These are phyloP conservation scores for Hemibagrus wyckioides DNA, from an alignment of 2,113 vertebrate genomes.

Conservation along the genomic window DNA sequence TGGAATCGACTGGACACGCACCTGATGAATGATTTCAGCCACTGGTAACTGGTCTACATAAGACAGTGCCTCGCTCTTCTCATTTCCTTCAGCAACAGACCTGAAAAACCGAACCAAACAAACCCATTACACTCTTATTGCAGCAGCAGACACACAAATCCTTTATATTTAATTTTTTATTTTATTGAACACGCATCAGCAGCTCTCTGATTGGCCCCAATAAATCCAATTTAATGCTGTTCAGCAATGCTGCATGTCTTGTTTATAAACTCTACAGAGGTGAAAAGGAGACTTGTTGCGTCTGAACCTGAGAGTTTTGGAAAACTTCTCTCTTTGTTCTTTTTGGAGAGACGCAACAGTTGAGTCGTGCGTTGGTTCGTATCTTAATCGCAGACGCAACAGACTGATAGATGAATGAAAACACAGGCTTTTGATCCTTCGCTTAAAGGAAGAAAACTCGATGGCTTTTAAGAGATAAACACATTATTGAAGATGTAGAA, in stretches of 20 bases:
- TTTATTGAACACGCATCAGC: neutral
- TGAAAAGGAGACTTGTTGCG: neutral
- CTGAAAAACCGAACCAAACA: constrained; percentile 59
- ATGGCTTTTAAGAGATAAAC: too few species aligned
- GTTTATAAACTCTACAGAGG: neutral
- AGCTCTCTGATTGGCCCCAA: neutral
- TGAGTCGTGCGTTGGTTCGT: too few species aligned
- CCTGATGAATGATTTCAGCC: constrained; percentile 96
- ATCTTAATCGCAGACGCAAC: neutral
- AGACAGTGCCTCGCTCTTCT: constrained; percentile 68
- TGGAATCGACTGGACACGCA: too few species aligned
- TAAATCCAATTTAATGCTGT: neutral
- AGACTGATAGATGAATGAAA: neutral
- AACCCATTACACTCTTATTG: neutral
- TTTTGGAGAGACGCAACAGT: neutral
- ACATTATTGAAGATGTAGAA: too few species aligned
- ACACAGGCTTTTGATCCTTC: neutral
- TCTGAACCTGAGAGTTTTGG: neutral
- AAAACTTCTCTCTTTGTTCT: neutral
- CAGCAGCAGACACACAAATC: neutral
- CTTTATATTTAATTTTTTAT: neutral
- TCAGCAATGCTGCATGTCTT: neutral
- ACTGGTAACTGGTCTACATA: constrained; percentile 95
- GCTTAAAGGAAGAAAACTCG: neutral
- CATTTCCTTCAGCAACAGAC: constrained; percentile 58